Percentiles rank a stretch among this genome's conserved stretches.
Evolutionary conservation across 1,140 invertebrate species (phyloP).

Genomic region (Lepidurus apus): DNA sequence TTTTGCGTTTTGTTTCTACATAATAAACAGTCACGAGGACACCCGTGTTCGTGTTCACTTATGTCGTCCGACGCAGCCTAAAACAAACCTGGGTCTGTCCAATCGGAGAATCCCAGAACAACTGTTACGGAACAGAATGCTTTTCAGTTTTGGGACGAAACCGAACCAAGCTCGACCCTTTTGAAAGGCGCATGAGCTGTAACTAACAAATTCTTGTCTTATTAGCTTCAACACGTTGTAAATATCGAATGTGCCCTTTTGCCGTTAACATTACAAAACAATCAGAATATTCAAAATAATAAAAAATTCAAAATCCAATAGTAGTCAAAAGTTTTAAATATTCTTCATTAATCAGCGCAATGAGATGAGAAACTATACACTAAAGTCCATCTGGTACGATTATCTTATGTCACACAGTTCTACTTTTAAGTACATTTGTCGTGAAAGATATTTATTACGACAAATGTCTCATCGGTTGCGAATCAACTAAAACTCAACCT

Average conservation of each 20-base stretch:
- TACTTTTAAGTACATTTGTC: no score
- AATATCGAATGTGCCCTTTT: neutral
- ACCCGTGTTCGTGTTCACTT: neutral
- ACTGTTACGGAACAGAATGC: slow-evolving; percentile 1
- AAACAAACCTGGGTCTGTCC: neutral
- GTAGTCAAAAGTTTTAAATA: no score
- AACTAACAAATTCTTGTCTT: neutral
- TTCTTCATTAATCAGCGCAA: no score
- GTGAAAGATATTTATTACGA: no score
- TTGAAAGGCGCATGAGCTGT: neutral
- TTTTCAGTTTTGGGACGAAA: neutral
- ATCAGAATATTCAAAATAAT: no score
- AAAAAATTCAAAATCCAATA: no score
- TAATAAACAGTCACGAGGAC: neutral
- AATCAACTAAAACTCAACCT: no score
- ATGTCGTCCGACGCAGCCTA: neutral
- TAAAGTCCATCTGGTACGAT: no score
- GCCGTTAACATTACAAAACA: neutral
- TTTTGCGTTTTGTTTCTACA: no score
- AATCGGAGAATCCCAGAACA: slow-evolving; percentile 5
- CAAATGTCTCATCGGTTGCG: no score
- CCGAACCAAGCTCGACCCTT: neutral
- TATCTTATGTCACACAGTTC: no score
- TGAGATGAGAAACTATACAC: no score
- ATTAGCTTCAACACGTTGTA: neutral